These are phyloP conservation scores for Enteromius argenteus DNA, from an alignment of 2,797 vertebrate species.

Conservation along the genomic window DNA sequence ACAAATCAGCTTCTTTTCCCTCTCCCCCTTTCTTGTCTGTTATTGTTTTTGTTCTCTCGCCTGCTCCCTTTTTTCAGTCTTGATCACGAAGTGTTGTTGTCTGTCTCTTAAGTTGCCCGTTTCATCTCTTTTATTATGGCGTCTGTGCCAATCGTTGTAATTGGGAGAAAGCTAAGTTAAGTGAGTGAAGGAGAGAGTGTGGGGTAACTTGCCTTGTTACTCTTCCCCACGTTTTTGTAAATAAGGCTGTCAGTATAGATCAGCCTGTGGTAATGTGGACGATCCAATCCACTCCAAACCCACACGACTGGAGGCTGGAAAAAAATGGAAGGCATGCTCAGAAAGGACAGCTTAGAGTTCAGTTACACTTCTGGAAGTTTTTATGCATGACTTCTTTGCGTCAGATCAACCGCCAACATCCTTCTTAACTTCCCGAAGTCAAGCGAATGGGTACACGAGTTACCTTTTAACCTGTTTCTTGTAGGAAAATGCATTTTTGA, in stretches of 20 bases:
- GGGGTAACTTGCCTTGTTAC: slow-evolving; percentile 67
- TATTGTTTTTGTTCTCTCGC: slow-evolving; percentile 53
- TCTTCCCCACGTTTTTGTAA: slow-evolving; percentile 68
- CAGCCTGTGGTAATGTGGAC: slow-evolving; percentile 56
- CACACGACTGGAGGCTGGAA: slow-evolving; percentile 32
- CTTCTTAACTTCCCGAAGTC: slow-evolving; percentile 42
- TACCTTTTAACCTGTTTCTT: slow-evolving; percentile 19
- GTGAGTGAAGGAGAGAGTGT: slow-evolving; percentile 48
- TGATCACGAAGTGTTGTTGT: slow-evolving; percentile 58
- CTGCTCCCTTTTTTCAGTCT: slow-evolving; percentile 52
- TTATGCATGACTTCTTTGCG: slow-evolving; percentile 24
- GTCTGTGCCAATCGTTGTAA: slow-evolving; percentile 72
- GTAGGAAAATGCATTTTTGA: not conserved
- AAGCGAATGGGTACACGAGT: slow-evolving; percentile 42
- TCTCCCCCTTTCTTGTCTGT: slow-evolving; percentile 63
- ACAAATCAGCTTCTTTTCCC: slow-evolving; percentile 70
- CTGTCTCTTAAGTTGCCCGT: slow-evolving; percentile 56
- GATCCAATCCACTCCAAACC: slow-evolving; percentile 51
- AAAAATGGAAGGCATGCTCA: slow-evolving; percentile 44
- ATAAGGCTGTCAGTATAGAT: slow-evolving; percentile 70
- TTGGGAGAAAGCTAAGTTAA: slow-evolving; percentile 70
- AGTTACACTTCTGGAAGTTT: slow-evolving; percentile 47
- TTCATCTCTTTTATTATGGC: slow-evolving; percentile 61
- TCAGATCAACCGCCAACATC: slow-evolving; percentile 46
- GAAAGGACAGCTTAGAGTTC: slow-evolving; percentile 51